These are phyloP conservation scores for Peromyscus maniculatus DNA, from an alignment of 2,113 vertebrate genomes.

Conservation along the genomic window DNA sequence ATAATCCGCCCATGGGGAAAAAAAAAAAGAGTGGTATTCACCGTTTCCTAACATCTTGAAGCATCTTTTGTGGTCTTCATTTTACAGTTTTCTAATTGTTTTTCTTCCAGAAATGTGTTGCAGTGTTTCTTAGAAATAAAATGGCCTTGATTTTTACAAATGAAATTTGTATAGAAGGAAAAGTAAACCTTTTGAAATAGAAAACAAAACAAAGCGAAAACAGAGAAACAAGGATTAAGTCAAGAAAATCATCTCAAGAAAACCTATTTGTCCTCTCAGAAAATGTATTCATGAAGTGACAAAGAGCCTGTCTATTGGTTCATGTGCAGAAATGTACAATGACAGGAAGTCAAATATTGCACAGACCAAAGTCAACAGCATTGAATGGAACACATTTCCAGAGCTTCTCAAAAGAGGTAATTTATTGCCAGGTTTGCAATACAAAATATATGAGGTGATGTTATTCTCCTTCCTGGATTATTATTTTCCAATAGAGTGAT, in stretches of 20 bases:
- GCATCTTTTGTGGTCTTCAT: conserved; percentile 14
- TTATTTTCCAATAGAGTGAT: not conserved
- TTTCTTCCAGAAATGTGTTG: not conserved
- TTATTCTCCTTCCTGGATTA: not conserved
- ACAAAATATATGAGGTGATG: conserved; percentile 20
- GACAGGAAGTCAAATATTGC: not conserved
- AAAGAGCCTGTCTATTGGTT: not conserved
- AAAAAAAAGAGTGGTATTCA: not conserved
- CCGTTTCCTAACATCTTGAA: not conserved
- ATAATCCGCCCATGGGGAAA: conserved; percentile 17
- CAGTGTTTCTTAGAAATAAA: conserved; percentile 38
- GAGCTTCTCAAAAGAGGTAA: not conserved
- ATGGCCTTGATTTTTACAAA: not conserved
- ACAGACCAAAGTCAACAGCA: not conserved
- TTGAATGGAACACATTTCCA: not conserved
- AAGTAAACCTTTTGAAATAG: not conserved
- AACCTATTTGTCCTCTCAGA: not conserved
- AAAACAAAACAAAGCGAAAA: not conserved
- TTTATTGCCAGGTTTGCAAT: conserved; percentile 10
- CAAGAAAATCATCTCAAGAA: not conserved
- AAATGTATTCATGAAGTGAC: not conserved
- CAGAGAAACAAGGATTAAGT: not conserved
- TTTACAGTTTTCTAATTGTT: not conserved
- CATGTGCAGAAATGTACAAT: not conserved
- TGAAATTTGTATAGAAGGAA: not conserved